Evolutionary conservation across 2,888 invertebrate species (phyloP).

Genomic region (Cephus pulcher): DNA sequence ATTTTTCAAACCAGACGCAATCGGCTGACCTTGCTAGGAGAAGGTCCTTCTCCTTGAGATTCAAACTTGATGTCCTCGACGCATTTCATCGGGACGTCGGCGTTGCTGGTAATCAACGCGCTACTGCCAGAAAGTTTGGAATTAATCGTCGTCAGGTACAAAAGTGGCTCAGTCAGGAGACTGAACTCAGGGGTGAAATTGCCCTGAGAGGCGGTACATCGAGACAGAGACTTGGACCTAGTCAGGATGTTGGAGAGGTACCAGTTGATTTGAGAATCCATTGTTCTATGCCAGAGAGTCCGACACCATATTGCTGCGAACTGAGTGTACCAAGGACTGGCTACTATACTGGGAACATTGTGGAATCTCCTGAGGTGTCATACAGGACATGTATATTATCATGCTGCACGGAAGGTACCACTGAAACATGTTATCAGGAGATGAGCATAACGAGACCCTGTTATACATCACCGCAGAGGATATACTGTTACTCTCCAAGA

Average conservation of each 20-base stretch:
- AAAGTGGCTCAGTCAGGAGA: conserved; percentile 68
- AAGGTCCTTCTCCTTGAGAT: conserved; percentile 67
- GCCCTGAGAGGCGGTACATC: conserved; percentile 54
- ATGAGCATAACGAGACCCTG: conserved; percentile 36
- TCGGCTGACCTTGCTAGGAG: conserved; percentile 48
- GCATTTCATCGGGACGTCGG: conserved; percentile 65
- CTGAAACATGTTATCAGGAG: conserved; percentile 40
- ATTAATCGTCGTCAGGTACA: conserved; percentile 69
- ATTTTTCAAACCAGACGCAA: conserved; percentile 40
- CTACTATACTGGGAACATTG: conserved; percentile 34
- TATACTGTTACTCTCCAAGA: conserved; percentile 49
- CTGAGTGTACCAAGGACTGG: conserved; percentile 31
- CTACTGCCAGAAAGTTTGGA: conserved; percentile 68
- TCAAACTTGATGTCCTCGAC: conserved; percentile 68
- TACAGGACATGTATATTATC: conserved; percentile 42
- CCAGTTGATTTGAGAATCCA: conserved; percentile 57
- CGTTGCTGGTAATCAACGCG: conserved; percentile 67
- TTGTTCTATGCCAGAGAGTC: conserved; percentile 35
- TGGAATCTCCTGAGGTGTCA: conserved; percentile 28
- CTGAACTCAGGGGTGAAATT: conserved; percentile 62
- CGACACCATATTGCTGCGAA: conserved; percentile 44
- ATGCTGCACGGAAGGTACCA: conserved; percentile 45
- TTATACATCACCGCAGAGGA: conserved; percentile 38
- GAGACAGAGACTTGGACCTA: conserved; percentile 62
- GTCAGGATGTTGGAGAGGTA: conserved; percentile 48